phyloP scores from a whole-genome alignment of 2,797 vertebrate species.

The Sebastes iracundus region DNA sequence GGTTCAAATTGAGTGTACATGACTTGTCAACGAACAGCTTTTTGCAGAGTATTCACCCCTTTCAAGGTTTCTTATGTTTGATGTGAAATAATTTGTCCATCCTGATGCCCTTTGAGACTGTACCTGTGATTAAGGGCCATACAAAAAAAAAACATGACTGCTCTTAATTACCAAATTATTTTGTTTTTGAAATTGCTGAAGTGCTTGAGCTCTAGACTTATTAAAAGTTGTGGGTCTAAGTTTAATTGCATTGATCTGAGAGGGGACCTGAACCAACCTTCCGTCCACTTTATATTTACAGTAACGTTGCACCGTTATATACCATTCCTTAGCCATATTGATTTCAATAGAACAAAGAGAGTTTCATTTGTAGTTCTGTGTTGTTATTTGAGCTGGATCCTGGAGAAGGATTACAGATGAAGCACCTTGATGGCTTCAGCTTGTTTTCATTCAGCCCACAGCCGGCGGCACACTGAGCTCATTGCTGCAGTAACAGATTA shows the following conservation, averaged over 20 bases:
- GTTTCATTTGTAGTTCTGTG: background rate
- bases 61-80: background rate
- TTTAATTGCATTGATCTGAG: background rate
- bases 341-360: conserved; percentile 35
- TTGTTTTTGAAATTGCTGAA: background rate
- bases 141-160: background rate
- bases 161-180: background rate
- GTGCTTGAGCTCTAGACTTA: background rate
- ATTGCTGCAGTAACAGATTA: conserved; percentile 57
- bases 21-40: background rate
- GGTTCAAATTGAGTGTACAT: background rate
- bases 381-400: conserved; percentile 35
- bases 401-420: conserved; percentile 52
- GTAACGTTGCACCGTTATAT: background rate
- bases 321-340: conserved; percentile 21
- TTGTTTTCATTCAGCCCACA: conserved; percentile 53
- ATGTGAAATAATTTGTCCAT: background rate
- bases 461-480: conserved; percentile 22
- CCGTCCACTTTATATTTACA: background rate
- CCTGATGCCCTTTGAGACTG: background rate
- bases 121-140: background rate
- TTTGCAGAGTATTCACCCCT: background rate
- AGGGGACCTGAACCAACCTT: background rate
- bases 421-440: conserved; percentile 46
- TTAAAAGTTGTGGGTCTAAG: background rate